Conservation (phyloP, 2,888 invertebrate species). For the Epinotia nisella region DNA sequence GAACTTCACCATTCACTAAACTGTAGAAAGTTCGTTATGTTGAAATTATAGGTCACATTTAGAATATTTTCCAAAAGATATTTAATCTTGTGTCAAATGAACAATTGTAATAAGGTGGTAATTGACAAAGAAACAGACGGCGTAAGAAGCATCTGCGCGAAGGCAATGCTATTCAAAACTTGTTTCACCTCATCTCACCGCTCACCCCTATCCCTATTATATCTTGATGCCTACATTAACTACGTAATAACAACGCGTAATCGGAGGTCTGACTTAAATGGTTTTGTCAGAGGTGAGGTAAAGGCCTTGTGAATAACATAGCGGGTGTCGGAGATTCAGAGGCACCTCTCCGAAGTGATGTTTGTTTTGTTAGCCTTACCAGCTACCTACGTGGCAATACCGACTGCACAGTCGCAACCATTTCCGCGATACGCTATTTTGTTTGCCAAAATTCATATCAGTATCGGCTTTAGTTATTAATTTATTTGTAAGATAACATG, state of each 20-base stretch:
- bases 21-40: neutral
- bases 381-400: constrained; percentile 31
- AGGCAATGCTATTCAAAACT: constrained; percentile 4
- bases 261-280: neutral
- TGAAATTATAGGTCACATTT: neutral
- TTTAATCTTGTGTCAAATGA: neutral
- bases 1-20: neutral
- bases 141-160: constrained; percentile 45
- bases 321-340: constrained; percentile 45
- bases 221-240: neutral
- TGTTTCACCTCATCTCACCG: neutral
- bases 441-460: constrained; percentile 24
- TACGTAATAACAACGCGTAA: constrained; percentile 8
- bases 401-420: constrained; percentile 3
- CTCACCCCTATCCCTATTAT: neutral
- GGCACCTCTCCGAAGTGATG: constrained; percentile 46
- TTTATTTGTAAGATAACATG: no score
- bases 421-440: constrained; percentile 16
- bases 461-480: constrained; percentile 8
- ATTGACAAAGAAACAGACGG: constrained; percentile 57
- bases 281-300: neutral
- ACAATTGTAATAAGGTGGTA: constrained; percentile 54
- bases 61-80: neutral
- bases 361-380: constrained; percentile 46
- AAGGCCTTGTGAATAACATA: neutral